phyloP scores from a whole-genome alignment of 1,140 invertebrate species.

The Pseudoatta argentina region DNA sequence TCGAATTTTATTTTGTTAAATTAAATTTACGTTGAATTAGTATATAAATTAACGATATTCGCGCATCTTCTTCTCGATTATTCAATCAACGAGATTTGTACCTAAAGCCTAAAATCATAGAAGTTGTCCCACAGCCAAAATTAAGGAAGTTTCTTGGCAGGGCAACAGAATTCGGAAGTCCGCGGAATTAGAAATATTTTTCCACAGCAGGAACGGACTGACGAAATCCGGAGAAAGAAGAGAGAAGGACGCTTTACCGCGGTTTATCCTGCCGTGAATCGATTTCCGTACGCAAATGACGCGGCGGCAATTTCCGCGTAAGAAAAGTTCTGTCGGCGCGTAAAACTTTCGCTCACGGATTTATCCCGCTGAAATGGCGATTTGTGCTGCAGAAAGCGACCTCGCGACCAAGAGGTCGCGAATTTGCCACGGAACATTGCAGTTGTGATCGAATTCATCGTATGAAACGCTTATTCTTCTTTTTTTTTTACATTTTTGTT shows the following conservation, averaged over 20 bases:
- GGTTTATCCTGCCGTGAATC: constrained; percentile 55
- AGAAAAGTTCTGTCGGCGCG: constrained; percentile 22
- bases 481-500: not conserved
- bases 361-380: constrained; percentile 47
- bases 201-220: not conserved
- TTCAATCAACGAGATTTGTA: constrained; percentile 4
- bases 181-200: constrained; percentile 45
- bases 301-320: constrained; percentile 45
- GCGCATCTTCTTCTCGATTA: not conserved
- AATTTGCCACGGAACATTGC: constrained; percentile 21
- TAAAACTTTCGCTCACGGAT: constrained; percentile 28
- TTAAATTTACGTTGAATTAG: not conserved
- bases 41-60: constrained; percentile 2
- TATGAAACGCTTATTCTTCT: not conserved
- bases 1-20: not conserved
- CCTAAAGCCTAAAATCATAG: not conserved
- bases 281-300: constrained; percentile 55
- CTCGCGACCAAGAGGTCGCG: constrained; percentile 16
- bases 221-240: not conserved
- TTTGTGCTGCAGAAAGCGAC: not conserved
- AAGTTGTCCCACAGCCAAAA: not conserved
- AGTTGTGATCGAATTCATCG: not conserved
- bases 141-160: constrained; percentile 7
- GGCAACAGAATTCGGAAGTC: constrained; percentile 10
- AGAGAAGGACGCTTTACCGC: constrained; percentile 11